Conservation (phyloP, 1,140 invertebrate genomes). For the Neodiprion lecontei region DNA sequence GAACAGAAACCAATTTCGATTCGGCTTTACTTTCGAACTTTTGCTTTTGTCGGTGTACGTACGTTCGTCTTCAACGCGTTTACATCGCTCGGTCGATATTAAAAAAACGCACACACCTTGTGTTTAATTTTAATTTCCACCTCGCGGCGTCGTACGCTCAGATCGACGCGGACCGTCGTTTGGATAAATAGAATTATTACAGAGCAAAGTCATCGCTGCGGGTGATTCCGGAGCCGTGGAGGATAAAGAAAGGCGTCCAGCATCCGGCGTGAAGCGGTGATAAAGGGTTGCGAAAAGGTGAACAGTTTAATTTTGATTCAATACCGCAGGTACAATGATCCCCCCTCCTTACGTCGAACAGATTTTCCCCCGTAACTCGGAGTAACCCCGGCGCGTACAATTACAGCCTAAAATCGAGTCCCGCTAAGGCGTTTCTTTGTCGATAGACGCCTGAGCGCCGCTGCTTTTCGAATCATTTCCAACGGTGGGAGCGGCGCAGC, state of each 20-base stretch:
- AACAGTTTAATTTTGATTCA: conserved; percentile 3
- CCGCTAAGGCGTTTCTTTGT: conserved; percentile 4
- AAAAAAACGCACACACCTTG: no score
- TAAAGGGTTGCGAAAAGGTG: not conserved
- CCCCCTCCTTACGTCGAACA: not conserved
- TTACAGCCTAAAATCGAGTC: not conserved
- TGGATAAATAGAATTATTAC: not conserved
- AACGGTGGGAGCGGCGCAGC: not conserved
- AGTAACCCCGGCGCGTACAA: conserved; percentile 4
- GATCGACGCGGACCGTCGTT: not conserved
- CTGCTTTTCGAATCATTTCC: not conserved
- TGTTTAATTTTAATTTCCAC: no score
- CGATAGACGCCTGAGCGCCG: not conserved
- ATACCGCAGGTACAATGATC: not conserved
- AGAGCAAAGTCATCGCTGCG: conserved; percentile 3
- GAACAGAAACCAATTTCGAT: no score
- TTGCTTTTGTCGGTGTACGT: no score
- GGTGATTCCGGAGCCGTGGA: not conserved
- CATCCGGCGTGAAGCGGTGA: no score
- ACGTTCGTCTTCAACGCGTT: no score
- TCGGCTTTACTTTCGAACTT: no score
- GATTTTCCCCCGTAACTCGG: not conserved
- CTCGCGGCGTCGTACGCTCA: no score
- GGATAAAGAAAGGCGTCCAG: no score
- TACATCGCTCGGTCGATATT: no score